A percentile compares a stretch with the other conserved stretches of the same genome.
These are phyloP conservation scores for Eupleurogrammus muticus DNA, from an alignment of 2,797 vertebrate genomes.

Conservation along the genomic window DNA sequence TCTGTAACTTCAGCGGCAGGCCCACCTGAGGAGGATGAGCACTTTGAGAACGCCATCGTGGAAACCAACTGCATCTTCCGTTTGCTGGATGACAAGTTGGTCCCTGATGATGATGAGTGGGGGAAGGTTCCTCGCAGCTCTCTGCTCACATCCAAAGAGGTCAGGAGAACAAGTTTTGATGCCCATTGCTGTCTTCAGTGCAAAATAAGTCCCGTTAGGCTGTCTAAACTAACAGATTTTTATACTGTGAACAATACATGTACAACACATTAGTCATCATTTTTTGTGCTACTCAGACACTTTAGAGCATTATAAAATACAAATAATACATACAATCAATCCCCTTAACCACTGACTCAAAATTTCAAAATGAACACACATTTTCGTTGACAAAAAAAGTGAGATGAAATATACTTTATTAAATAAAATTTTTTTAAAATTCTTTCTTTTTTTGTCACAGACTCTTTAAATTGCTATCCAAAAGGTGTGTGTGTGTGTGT, in stretches of 20 bases:
- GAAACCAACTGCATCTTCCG: constrained; percentile 99
- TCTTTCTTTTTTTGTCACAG: too few species aligned
- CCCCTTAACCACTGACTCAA: too few species aligned
- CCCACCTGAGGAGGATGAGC: constrained; percentile 93
- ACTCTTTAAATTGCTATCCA: too few species aligned
- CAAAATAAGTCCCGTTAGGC: not conserved
- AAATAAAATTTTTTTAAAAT: too few species aligned
- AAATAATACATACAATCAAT: too few species aligned
- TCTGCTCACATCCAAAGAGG: constrained; percentile 92
- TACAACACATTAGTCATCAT: too few species aligned
- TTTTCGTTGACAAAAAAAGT: too few species aligned
- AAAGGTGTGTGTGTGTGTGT: too few species aligned
- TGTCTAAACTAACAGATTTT: not conserved
- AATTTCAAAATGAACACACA: too few species aligned
- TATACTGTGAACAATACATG: not conserved
- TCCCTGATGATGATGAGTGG: constrained; percentile 97
- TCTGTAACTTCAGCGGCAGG: constrained; percentile 85
- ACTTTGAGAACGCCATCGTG: constrained; percentile 94
- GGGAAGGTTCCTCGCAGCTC: constrained; percentile 92
- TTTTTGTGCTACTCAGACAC: too few species aligned
- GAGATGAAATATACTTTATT: too few species aligned
- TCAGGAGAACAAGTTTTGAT: constrained; percentile 45
- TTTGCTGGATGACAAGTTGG: constrained; percentile 94
- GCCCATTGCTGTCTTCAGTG: not conserved
- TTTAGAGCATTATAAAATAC: too few species aligned